phyloP scores from a whole-genome alignment of 2,113 vertebrate genomes.

The Strix uralensis region DNA sequence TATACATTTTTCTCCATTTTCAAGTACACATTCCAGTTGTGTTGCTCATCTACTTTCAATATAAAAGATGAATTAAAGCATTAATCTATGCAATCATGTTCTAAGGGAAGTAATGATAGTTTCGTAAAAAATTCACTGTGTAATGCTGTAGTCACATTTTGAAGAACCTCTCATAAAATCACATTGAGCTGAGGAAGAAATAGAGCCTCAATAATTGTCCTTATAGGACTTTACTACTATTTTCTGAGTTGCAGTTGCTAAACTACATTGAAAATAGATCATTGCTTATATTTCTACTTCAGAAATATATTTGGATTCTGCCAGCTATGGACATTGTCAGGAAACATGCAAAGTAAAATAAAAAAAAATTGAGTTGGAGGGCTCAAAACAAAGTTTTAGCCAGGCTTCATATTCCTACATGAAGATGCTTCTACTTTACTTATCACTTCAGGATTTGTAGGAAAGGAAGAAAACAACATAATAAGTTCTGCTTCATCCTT shows the following conservation, averaged over 20 bases:
- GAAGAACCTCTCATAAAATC: neutral
- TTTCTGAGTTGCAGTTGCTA: neutral
- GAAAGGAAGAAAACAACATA: neutral
- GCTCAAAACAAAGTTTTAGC: neutral
- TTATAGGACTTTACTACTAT: neutral
- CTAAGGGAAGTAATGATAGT: neutral
- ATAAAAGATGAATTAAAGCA: constrained; percentile 29
- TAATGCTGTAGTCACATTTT: neutral
- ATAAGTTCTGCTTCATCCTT: neutral
- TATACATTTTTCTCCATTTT: constrained; percentile 12
- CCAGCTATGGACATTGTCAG: neutral
- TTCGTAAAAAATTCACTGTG: neutral
- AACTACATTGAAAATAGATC: neutral
- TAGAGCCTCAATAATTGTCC: neutral
- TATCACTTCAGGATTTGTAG: neutral
- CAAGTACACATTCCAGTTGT: neutral
- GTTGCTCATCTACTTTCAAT: neutral
- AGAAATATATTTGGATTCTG: neutral
- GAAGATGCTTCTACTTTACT: neutral
- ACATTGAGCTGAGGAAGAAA: neutral
- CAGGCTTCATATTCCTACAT: neutral
- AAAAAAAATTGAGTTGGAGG: neutral
- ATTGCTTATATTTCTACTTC: neutral
- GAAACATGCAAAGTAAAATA: neutral
- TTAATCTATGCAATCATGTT: constrained; percentile 7